These are phyloP conservation scores for Aphelenchoides avenae DNA, from an alignment of 1,140 invertebrate species.

Conservation along the genomic window DNA sequence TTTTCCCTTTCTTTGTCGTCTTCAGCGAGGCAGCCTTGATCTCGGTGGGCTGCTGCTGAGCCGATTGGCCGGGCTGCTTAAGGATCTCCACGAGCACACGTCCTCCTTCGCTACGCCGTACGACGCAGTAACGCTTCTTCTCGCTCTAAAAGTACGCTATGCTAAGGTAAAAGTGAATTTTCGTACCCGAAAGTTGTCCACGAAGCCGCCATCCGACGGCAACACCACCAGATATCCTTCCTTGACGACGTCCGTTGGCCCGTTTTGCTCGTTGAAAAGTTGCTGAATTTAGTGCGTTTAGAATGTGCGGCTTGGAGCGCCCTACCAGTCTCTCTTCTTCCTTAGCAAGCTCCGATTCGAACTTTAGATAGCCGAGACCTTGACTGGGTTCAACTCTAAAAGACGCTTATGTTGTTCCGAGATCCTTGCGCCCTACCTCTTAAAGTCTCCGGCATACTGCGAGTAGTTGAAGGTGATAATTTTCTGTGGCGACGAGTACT, in stretches of 20 bases:
- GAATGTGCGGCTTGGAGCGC: not conserved
- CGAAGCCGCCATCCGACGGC: constrained; percentile 38
- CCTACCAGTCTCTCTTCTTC: constrained; percentile 34
- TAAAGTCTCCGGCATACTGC: constrained; percentile 41
- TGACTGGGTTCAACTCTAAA: constrained; percentile 23
- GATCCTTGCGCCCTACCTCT: constrained; percentile 27
- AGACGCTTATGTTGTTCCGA: not conserved
- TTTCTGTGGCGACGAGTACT: constrained; percentile 38
- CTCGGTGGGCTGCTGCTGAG: constrained; percentile 18
- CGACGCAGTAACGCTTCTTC: constrained; percentile 38
- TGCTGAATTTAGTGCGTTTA: constrained; percentile 10
- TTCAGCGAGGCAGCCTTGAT: constrained; percentile 43
- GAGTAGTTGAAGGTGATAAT: constrained; percentile 43
- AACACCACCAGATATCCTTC: constrained; percentile 41
- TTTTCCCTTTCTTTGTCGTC: constrained; percentile 43
- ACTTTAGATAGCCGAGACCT: constrained; percentile 15
- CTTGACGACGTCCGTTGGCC: constrained; percentile 25
- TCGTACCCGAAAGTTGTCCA: constrained; percentile 40
- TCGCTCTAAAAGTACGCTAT: constrained; percentile 19
- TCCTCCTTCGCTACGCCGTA: constrained; percentile 23
- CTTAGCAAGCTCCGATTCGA: constrained; percentile 32
- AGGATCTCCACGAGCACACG: constrained; percentile 29
- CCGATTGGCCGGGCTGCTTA: constrained; percentile 27
- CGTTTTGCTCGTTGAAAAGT: constrained; percentile 13
- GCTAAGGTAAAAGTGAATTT: not conserved